Conservation (phyloP, 2,113 vertebrate genomes). For the Tauraco erythrolophus region DNA sequence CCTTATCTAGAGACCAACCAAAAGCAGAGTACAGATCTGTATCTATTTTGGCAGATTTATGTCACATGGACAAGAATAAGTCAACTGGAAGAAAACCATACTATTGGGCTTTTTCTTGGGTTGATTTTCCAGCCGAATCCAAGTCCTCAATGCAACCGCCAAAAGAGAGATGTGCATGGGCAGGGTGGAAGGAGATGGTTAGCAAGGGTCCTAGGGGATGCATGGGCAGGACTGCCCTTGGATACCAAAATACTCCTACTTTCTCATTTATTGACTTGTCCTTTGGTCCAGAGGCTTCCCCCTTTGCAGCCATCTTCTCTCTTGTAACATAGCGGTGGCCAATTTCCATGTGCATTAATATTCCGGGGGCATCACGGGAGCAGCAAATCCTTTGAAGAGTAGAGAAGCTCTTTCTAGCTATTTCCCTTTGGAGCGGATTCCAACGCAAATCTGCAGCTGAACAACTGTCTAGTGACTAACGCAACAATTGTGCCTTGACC, state of each 20-base stretch:
- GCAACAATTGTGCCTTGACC: constrained; percentile 6
- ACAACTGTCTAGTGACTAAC: not conserved
- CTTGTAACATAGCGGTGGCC: not conserved
- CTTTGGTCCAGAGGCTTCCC: not conserved
- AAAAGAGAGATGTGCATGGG: not conserved
- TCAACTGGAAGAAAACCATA: not conserved
- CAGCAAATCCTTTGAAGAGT: constrained; percentile 8
- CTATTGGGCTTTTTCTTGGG: rapidly evolving
- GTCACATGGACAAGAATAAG: not conserved
- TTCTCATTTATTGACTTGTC: not conserved
- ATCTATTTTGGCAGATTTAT: not conserved
- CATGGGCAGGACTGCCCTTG: not conserved
- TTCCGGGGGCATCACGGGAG: not conserved
- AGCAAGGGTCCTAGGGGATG: not conserved
- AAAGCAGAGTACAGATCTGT: not conserved
- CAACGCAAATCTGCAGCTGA: not conserved
- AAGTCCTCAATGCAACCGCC: not conserved
- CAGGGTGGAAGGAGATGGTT: not conserved
- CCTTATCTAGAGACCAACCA: not conserved
- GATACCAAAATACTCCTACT: not conserved
- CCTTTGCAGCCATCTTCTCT: not conserved
- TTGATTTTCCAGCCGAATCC: not conserved
- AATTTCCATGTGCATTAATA: not conserved
- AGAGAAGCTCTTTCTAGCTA: not conserved
- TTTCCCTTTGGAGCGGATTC: not conserved